A percentile compares a stretch with the other conserved stretches of the same genome.
Evolutionary conservation across 2,797 vertebrate species (phyloP).

Genomic region (Hoplostethus mediterraneus): DNA sequence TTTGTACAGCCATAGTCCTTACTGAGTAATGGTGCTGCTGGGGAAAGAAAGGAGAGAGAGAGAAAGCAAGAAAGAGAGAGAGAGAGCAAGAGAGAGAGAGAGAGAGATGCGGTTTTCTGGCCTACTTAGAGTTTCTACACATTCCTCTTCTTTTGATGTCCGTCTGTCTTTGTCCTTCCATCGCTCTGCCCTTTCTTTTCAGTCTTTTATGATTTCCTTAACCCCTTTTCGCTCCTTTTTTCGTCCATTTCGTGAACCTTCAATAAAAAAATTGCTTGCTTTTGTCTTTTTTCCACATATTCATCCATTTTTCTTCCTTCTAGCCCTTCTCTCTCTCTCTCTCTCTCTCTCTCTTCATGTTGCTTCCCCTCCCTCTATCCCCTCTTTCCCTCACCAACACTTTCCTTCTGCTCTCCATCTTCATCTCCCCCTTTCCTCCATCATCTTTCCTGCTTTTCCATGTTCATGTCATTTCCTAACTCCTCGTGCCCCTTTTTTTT

Average conservation of each 20-base stretch:
- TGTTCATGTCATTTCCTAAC: constrained; percentile 14
- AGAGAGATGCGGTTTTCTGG: constrained; percentile 60
- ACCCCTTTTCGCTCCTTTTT: constrained; percentile 21
- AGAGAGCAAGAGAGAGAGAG: constrained; percentile 34
- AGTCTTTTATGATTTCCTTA: constrained; percentile 38
- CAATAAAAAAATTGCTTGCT: constrained; percentile 25
- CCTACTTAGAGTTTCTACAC: constrained; percentile 69
- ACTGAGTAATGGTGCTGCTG: constrained; percentile 73
- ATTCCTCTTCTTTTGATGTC: constrained; percentile 45
- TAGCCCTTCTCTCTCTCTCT: neutral
- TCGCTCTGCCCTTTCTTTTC: constrained; percentile 31
- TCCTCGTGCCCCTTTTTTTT: neutral
- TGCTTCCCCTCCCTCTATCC: constrained; percentile 3
- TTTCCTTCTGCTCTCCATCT: constrained; percentile 3
- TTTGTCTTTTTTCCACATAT: constrained; percentile 19
- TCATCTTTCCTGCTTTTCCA: constrained; percentile 18
- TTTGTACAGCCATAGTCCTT: constrained; percentile 66
- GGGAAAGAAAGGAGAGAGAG: constrained; percentile 52
- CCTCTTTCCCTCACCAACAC: neutral
- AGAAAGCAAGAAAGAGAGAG: too few relatives aligned
- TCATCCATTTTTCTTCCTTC: constrained; percentile 33
- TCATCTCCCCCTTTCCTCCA: neutral
- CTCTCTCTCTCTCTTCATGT: constrained; percentile 31
- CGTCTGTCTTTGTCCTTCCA: constrained; percentile 37
- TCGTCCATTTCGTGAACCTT: constrained; percentile 20